Evolutionary conservation across 2,797 vertebrate genomes (phyloP).

Genomic region (Kryptopterus vitreolus): DNA sequence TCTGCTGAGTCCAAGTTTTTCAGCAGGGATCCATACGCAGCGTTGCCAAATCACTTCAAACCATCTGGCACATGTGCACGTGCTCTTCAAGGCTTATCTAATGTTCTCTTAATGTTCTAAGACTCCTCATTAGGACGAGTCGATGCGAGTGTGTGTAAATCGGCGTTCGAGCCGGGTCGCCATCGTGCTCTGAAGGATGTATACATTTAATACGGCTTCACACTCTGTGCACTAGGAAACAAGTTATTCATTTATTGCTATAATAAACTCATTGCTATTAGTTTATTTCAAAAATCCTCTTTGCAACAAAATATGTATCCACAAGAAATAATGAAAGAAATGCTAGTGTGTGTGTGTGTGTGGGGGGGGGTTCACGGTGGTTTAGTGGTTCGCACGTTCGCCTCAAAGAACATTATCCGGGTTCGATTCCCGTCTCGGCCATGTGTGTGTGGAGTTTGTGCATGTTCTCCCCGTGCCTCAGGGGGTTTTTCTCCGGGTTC

Average conservation of each 20-base stretch:
- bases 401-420: too few relatives aligned
- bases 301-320: neutral
- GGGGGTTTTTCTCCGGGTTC: too few relatives aligned
- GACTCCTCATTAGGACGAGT: constrained; percentile 33
- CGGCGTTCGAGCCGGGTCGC: too few relatives aligned
- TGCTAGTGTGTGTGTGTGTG: too few relatives aligned
- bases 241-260: too few relatives aligned
- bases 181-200: neutral
- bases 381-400: too few relatives aligned
- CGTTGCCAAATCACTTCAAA: constrained; percentile 59
- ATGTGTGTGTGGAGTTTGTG: too few relatives aligned
- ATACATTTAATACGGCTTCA: neutral
- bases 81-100: constrained; percentile 41
- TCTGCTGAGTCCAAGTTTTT: constrained; percentile 57
- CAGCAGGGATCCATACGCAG: constrained; percentile 55
- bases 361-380: too few relatives aligned
- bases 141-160: neutral
- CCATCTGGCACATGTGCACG: constrained; percentile 54
- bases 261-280: too few relatives aligned
- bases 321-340: neutral
- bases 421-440: too few relatives aligned
- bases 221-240: neutral
- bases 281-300: too few relatives aligned
- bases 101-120: constrained; percentile 30
- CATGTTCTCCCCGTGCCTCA: too few relatives aligned